These are phyloP conservation scores for Pogonomyrmex barbatus DNA, from an alignment of 1,140 invertebrate genomes.

Conservation along the genomic window DNA sequence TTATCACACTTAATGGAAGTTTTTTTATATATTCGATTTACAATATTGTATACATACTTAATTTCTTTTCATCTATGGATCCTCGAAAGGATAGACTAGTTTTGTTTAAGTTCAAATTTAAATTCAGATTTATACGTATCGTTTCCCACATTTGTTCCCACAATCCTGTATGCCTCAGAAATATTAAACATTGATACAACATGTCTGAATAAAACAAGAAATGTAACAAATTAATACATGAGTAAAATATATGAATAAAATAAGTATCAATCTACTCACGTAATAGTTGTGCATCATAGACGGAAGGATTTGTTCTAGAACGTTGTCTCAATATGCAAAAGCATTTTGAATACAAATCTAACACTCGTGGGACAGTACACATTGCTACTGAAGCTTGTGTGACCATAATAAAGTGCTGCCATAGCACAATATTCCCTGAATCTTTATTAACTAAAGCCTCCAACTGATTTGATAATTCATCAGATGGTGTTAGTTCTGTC, in stretches of 20 bases:
- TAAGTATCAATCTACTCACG: conserved; percentile 67
- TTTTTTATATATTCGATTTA: background rate
- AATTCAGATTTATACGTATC: conserved; percentile 87
- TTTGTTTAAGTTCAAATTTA: conserved; percentile 86
- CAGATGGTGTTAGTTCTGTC: conserved; percentile 86
- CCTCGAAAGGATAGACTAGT: conserved; percentile 82
- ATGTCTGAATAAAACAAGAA: conserved; percentile 81
- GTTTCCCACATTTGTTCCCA: conserved; percentile 89
- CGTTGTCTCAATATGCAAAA: conserved; percentile 86
- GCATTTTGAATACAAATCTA: conserved; percentile 87
- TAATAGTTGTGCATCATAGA: conserved; percentile 79
- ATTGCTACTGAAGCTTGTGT: conserved; percentile 88
- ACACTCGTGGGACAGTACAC: conserved; percentile 87
- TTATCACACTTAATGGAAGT: background rate
- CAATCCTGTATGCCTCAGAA: conserved; percentile 89
- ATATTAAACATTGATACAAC: conserved; percentile 88
- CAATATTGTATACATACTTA: conserved; percentile 79
- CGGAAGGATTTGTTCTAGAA: conserved; percentile 75
- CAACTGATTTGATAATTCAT: conserved; percentile 84
- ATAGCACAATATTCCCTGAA: conserved; percentile 87
- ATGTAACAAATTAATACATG: conserved; percentile 22
- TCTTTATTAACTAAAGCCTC: conserved; percentile 86
- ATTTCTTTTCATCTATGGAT: conserved; percentile 85
- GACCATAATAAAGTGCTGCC: conserved; percentile 87
- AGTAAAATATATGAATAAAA: background rate